Percentiles rank a stretch among this genome's conserved stretches.
Evolutionary conservation across 2,888 invertebrate species (phyloP).

Genomic region (Drosophila monieri): DNA sequence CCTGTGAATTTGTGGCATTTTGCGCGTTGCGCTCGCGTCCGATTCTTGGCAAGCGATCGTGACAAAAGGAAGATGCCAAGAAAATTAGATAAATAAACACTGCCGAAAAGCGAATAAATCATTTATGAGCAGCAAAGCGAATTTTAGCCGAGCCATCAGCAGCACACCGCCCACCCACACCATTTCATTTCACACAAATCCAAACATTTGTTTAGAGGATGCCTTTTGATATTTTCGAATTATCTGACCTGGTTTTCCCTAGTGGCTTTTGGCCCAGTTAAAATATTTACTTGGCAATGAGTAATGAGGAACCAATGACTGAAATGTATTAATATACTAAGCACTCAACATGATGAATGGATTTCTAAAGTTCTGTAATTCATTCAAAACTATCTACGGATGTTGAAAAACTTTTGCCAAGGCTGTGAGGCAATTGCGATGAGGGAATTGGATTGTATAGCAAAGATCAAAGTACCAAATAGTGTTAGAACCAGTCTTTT

Average conservation of each 20-base stretch:
- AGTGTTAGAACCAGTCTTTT: conserved; percentile 11
- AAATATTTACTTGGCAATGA: conserved; percentile 44
- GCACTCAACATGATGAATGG: conserved; percentile 5
- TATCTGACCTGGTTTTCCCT: conserved; percentile 35
- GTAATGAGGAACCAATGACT: conserved; percentile 35
- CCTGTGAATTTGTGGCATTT: conserved; percentile 56
- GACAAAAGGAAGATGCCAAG: conserved; percentile 55
- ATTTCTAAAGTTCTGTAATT: conserved; percentile 23
- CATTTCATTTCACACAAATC: conserved; percentile 33
- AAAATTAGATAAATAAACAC: conserved; percentile 76
- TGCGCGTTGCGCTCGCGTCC: conserved; percentile 52
- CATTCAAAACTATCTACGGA: conserved; percentile 2
- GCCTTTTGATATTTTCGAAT: conserved; percentile 19
- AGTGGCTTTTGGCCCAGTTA: conserved; percentile 32
- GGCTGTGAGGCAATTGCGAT: not conserved
- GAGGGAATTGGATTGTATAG: conserved; percentile 14
- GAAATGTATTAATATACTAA: conserved; percentile 6
- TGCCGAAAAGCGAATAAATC: conserved; percentile 65
- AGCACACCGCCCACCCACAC: conserved; percentile 44
- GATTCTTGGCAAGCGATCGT: conserved; percentile 69
- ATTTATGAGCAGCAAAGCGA: conserved; percentile 47
- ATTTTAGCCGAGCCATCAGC: conserved; percentile 45
- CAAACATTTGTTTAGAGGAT: conserved; percentile 58
- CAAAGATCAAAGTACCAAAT: conserved; percentile 24
- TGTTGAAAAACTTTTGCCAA: not conserved